Evolutionary conservation across 2,113 vertebrate species (phyloP).

Genomic region (Xiphophorus couchianus): DNA sequence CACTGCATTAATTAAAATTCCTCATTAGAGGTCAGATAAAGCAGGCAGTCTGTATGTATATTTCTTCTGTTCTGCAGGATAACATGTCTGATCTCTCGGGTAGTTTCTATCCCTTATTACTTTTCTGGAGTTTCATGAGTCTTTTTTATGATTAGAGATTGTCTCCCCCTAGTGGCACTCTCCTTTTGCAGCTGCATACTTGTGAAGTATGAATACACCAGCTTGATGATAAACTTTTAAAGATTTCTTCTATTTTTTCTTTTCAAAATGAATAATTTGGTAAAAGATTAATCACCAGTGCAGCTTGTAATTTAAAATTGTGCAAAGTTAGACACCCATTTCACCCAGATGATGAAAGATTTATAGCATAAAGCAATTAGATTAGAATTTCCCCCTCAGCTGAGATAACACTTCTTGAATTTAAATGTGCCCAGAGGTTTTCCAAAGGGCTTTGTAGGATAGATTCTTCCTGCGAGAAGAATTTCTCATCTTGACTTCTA

Average conservation of each 20-base stretch:
- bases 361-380: constrained; percentile 54
- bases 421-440: constrained; percentile 48
- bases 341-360: constrained; percentile 56
- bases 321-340: constrained; percentile 24
- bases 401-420: constrained; percentile 58
- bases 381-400: constrained; percentile 32
- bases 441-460: constrained; percentile 42
- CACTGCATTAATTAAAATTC: neutral
- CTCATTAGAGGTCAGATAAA: neutral
- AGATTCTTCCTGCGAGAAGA: constrained; percentile 30
- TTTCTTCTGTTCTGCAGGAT: neutral
- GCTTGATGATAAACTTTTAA: constrained; percentile 34
- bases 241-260: constrained; percentile 13
- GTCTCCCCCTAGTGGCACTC: constrained; percentile 70
- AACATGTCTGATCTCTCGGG: neutral
- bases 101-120: neutral
- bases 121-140: neutral
- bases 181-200: neutral
- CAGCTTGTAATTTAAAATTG: constrained; percentile 37
- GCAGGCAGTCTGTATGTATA: neutral
- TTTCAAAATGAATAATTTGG: constrained; percentile 34
- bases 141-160: constrained; percentile 26
- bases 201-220: neutral
- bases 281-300: constrained; percentile 13
- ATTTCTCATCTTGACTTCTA: constrained; percentile 36